Conservation (phyloP, 2,113 vertebrate genomes). For the Aramus guarauna region DNA sequence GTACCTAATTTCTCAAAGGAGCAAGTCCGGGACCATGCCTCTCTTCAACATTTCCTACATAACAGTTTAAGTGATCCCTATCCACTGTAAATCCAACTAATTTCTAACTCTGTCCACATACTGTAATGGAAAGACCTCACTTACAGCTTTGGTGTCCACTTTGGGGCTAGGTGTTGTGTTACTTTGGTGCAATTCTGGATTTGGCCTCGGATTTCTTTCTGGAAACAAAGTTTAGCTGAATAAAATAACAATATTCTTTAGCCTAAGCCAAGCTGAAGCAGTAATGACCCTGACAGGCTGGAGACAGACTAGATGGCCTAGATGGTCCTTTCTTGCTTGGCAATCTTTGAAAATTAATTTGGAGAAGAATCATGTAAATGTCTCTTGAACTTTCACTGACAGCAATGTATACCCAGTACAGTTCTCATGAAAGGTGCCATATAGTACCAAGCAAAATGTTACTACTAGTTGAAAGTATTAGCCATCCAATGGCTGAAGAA, state of each 20-base stretch:
- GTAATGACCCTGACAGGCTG: not conserved
- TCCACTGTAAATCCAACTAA: not conserved
- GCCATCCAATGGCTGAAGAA: not conserved
- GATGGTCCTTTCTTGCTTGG: not conserved
- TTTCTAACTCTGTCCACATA: not conserved
- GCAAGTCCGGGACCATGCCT: not conserved
- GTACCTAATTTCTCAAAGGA: not conserved
- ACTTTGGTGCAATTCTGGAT: not conserved
- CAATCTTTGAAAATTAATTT: not conserved
- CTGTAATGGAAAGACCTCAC: not conserved
- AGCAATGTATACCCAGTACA: rapidly evolving
- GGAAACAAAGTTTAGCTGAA: not conserved
- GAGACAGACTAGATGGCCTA: not conserved
- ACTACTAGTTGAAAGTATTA: not conserved
- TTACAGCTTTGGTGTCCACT: not conserved
- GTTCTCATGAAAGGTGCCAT: not conserved
- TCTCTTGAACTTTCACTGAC: not conserved
- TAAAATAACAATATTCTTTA: not conserved
- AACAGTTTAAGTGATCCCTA: not conserved
- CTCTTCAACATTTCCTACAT: not conserved
- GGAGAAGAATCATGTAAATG: not conserved
- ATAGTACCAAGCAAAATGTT: not conserved
- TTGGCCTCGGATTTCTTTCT: not conserved
- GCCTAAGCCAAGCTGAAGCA: not conserved
- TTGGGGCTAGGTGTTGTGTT: not conserved